Evolutionary conservation across 2,888 invertebrate genomes (phyloP).

Genomic region (Amblyjoppa proteus): DNA sequence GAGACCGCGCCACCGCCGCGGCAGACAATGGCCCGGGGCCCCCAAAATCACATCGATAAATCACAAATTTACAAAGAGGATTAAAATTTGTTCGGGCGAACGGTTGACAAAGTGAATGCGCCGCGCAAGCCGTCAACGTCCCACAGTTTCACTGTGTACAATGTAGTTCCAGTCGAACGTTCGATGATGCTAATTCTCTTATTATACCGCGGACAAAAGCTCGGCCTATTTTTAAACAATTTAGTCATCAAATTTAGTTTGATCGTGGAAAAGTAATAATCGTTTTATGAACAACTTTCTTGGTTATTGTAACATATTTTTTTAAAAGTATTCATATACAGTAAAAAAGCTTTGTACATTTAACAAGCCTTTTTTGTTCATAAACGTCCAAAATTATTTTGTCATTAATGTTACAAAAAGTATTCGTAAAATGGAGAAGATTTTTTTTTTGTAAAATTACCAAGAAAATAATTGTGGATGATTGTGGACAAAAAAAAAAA

Average conservation of each 20-base stretch:
- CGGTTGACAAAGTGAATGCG: constrained; percentile 63
- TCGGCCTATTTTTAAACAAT: neutral
- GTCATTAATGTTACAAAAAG: too few species aligned
- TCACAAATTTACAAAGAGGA: constrained; percentile 70
- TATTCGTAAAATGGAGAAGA: too few species aligned
- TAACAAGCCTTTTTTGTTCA: too few species aligned
- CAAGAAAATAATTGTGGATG: too few species aligned
- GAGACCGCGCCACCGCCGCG: constrained; percentile 6
- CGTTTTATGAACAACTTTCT: neutral
- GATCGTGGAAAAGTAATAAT: neutral
- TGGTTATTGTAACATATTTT: neutral
- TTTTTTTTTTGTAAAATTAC: too few species aligned
- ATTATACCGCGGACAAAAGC: constrained; percentile 47
- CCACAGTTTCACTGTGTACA: constrained; percentile 28
- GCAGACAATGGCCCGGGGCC: constrained; percentile 33
- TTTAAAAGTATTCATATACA: neutral
- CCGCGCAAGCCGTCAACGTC: constrained; percentile 3
- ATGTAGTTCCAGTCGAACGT: constrained; percentile 32
- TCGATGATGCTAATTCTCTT: constrained; percentile 48
- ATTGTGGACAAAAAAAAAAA: too few species aligned
- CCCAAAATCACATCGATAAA: constrained; percentile 68
- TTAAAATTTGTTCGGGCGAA: constrained; percentile 64
- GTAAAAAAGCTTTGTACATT: too few species aligned
- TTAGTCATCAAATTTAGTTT: neutral
- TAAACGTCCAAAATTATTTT: too few species aligned